phyloP scores from a whole-genome alignment of 2,888 invertebrate species.

The Diarsia mendica region DNA sequence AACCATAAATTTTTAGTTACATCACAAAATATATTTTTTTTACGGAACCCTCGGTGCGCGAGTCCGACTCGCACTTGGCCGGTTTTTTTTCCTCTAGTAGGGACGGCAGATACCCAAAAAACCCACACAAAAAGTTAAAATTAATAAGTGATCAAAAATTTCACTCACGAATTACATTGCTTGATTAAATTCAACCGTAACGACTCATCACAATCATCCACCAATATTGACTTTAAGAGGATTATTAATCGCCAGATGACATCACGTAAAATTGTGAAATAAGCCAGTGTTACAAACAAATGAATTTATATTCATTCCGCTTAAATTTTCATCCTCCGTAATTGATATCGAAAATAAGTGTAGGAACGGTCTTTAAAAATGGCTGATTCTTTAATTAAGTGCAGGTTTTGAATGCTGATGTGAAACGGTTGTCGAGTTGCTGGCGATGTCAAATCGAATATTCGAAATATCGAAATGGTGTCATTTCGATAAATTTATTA shows the following conservation, averaged over 20 bases:
- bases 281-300: slow-evolving; percentile 51
- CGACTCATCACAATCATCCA: slow-evolving; percentile 32
- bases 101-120: background rate
- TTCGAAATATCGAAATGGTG: slow-evolving; percentile 47
- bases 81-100: background rate
- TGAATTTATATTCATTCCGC: slow-evolving; percentile 54
- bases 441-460: slow-evolving; percentile 10
- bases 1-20: no score
- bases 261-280: slow-evolving; percentile 42
- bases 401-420: slow-evolving; percentile 50
- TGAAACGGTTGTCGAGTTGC: slow-evolving; percentile 1
- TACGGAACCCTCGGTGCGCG: no score
- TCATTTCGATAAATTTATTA: slow-evolving; percentile 26
- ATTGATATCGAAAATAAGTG: slow-evolving; percentile 57
- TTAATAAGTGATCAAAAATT: slow-evolving; percentile 12
- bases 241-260: slow-evolving; percentile 57
- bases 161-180: slow-evolving; percentile 44
- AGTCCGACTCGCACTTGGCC: no score
- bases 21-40: no score
- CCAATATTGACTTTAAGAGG: slow-evolving; percentile 42
- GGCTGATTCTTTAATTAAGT: slow-evolving; percentile 59
- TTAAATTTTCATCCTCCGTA: slow-evolving; percentile 43
- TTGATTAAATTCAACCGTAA: slow-evolving; percentile 34
- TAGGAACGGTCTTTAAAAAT: slow-evolving; percentile 39
- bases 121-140: background rate